Evolutionary conservation across 23 tunicate species (phyloP).

Genomic region (Pegea sp.): DNA sequence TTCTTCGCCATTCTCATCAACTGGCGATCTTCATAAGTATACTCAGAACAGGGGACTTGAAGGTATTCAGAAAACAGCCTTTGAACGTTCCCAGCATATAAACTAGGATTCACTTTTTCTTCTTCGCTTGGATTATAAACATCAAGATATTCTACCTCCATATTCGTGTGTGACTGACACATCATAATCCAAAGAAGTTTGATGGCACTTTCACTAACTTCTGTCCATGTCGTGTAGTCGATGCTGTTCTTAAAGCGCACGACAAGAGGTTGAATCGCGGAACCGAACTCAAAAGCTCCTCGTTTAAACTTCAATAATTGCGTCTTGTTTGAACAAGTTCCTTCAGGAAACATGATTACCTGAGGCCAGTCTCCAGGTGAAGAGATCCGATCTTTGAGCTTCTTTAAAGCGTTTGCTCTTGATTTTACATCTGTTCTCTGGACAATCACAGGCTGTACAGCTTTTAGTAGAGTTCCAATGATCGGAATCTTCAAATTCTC

Average conservation of each 20-base stretch:
- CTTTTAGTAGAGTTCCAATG: slow-evolving; percentile 47
- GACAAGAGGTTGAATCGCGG: neutral
- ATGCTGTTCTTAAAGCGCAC: neutral
- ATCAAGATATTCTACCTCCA: neutral
- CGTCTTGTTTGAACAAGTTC: neutral
- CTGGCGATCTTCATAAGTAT: neutral
- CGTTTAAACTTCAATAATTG: neutral
- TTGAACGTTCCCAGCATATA: neutral
- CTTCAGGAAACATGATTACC: neutral
- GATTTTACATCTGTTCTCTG: neutral
- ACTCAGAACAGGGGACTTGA: neutral
- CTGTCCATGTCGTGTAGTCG: neutral
- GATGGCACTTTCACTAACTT: neutral
- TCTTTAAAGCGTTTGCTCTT: neutral
- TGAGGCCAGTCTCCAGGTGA: slow-evolving; percentile 18
- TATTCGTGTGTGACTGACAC: neutral
- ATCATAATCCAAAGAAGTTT: neutral
- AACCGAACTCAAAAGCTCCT: neutral
- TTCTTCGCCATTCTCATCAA: neutral
- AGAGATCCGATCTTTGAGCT: slow-evolving; percentile 3
- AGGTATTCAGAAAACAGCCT: neutral
- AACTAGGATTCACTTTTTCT: neutral
- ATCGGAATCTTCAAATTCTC: slow-evolving; percentile 41
- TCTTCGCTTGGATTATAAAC: neutral
- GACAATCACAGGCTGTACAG: slow-evolving; percentile 63